Conservation (phyloP, 2,797 vertebrate genomes). For the Xerus rutilus region DNA sequence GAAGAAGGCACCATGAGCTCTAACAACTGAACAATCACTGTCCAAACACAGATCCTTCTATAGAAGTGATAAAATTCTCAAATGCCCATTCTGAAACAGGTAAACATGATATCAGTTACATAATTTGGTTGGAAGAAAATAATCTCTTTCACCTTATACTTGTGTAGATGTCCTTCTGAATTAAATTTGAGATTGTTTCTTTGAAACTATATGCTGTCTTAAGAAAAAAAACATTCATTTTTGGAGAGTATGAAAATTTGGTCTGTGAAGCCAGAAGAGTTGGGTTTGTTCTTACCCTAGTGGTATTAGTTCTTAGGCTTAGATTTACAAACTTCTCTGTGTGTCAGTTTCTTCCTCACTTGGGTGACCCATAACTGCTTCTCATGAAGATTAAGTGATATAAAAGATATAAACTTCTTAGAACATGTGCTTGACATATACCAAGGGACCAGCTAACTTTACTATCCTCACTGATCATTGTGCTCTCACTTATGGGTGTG, state of each 20-base stretch:
- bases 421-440: background rate
- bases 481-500: background rate
- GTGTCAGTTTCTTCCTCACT: background rate
- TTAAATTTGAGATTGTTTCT: conserved; percentile 5
- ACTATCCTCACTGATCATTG: background rate
- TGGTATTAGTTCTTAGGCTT: background rate
- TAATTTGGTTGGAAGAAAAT: background rate
- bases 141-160: background rate
- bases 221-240: background rate
- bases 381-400: background rate
- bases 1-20: background rate
- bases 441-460: background rate
- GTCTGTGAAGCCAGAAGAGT: background rate
- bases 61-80: background rate
- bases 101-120: background rate
- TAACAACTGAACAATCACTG: background rate
- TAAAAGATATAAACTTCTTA: background rate
- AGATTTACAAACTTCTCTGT: background rate
- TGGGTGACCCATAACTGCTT: background rate
- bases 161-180: background rate
- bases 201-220: background rate
- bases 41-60: background rate
- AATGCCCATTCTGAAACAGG: background rate
- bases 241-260: background rate
- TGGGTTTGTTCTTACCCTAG: background rate